Conservation (phyloP, 2,797 vertebrate species). For the Acanthis flammea region DNA sequence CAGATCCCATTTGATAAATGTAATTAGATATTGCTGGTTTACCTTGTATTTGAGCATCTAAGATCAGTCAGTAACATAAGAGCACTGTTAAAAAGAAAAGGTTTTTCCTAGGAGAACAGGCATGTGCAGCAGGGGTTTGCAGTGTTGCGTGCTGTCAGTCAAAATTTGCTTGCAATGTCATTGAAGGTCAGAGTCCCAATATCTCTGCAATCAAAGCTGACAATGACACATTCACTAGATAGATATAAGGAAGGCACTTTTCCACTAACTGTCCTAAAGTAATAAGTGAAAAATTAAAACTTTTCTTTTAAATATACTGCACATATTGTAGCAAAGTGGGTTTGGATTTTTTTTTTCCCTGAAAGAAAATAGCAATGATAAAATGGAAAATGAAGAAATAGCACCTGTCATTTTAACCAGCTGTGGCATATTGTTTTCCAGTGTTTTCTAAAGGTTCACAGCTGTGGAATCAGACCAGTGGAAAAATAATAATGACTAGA, state of each 20-base stretch:
- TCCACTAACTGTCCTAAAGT: neutral
- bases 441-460: neutral
- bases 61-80: neutral
- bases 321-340: neutral
- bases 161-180: conserved; percentile 73
- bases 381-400: neutral
- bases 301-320: conserved; percentile 17
- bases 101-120: conserved; percentile 50
- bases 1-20: neutral
- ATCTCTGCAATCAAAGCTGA: conserved; percentile 67
- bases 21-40: neutral
- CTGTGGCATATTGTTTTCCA: neutral
- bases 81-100: conserved; percentile 3
- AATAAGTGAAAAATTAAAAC: conserved; percentile 44
- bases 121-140: conserved; percentile 41
- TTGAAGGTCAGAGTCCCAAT: conserved; percentile 74
- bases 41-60: neutral
- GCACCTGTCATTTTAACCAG: neutral
- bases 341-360: neutral
- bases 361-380: neutral
- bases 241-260: conserved; percentile 47
- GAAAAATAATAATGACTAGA: neutral
- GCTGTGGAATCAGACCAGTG: neutral
- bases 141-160: conserved; percentile 70
- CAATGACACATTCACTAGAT: conserved; percentile 45